Evolutionary conservation across 2,888 invertebrate species (phyloP), one percentile per base, ranked within the genome.

Genomic region (Drosophila gaucha): DNA sequence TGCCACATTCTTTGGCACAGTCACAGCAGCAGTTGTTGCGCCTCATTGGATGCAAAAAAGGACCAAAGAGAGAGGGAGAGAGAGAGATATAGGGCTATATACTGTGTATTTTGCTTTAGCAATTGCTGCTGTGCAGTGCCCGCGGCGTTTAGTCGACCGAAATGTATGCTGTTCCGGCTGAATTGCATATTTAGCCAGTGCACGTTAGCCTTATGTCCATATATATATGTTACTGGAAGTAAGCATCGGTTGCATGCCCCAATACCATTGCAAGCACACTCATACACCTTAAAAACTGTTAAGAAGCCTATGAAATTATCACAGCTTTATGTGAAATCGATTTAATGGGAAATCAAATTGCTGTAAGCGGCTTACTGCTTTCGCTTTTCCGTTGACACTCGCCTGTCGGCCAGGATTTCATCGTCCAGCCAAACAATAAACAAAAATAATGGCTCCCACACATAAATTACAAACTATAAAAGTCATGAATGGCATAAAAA

Each of bases 381-480:
- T 39, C 24, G 20, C 43, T 51, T 54, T 18, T 49, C 44, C 62
- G 83, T 38, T 82, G 80, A 80, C 86, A 83, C 77, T 50, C 58
- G 55, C 30, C 60, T 74, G 74, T 86, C 76, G 76, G n/a, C 54
- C 51, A 55, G 38, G 14, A 41, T 24, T 39, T 22, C 38, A 39
- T 5, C 20, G 70, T 8, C 50, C 47, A 57, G 30, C 44, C 47
- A 44, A 51, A 65, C 59, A 80, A 59, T 86, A 80, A 80, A 84
- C 74, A 68, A 68, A 74, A 68, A 75, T 85, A 65, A 82, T 75
- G 75, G 69, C 75, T 54, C 57, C 52, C 64, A 59, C 58, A 67
- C 78, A 86, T 85, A 88, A 85, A 88, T 88, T 84, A 86, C 72
- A 70, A 70, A 65, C 86, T 78, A 78, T 80, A 67, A 76, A 75